Conservation (phyloP, 2,888 invertebrate species). For the Aradus depressus region DNA sequence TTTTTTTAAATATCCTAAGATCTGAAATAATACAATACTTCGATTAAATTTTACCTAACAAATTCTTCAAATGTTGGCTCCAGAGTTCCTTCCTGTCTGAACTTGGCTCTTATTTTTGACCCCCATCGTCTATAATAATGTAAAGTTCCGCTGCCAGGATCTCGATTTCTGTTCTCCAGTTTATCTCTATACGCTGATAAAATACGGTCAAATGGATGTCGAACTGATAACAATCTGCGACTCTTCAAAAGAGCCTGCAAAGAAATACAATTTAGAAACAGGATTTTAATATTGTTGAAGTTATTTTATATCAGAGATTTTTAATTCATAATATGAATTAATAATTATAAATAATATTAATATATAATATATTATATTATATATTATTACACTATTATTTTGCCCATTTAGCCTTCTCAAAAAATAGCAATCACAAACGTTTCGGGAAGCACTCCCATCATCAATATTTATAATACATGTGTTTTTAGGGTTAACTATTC, state of each 20-base stretch:
- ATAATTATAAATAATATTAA: not conserved
- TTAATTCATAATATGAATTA: not conserved
- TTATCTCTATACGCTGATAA: conserved; percentile 50
- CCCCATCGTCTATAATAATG: conserved; percentile 44
- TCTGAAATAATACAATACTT: not conserved
- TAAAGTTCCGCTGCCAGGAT: conserved; percentile 40
- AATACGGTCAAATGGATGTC: conserved; percentile 48
- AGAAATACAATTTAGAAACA: conserved; percentile 5
- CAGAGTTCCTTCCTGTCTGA: conserved; percentile 34
- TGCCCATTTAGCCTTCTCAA: not conserved
- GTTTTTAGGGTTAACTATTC: too few species aligned
- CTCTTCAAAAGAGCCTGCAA: conserved; percentile 37
- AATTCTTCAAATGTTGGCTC: conserved; percentile 47
- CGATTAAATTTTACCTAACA: conserved; percentile 35
- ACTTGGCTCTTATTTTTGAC: conserved; percentile 40
- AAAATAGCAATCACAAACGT: not conserved
- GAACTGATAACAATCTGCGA: conserved; percentile 44
- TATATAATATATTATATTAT: not conserved
- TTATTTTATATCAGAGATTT: not conserved
- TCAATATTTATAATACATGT: too few species aligned
- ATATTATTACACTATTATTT: not conserved
- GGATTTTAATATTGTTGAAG: not conserved
- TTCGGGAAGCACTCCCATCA: too few species aligned
- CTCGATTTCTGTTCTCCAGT: conserved; percentile 38
- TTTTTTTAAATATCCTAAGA: not conserved